phyloP scores from a whole-genome alignment of 1,140 invertebrate species.

The Heliconius hewitsoni region DNA sequence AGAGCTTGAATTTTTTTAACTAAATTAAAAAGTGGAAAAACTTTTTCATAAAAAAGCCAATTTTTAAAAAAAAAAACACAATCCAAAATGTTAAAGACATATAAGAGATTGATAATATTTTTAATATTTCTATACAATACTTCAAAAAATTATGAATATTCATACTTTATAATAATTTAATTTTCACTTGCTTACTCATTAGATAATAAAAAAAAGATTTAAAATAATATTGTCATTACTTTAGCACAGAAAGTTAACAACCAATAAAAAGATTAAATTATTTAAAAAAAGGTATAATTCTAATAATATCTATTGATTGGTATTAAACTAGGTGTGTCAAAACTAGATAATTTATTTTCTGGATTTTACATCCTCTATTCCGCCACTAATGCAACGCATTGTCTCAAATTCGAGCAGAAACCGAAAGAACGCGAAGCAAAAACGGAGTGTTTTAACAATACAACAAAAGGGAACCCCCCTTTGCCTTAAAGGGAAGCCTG shows the following conservation, averaged over 20 bases:
- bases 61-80: neutral
- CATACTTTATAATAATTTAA: neutral
- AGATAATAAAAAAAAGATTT: neutral
- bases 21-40: neutral
- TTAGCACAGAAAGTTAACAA: neutral
- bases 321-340: too few relatives aligned
- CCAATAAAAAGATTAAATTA: neutral
- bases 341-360: neutral
- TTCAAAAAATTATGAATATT: neutral
- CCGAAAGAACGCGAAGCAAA: too few relatives aligned
- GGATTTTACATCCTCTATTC: too few relatives aligned
- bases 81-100: neutral
- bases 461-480: too few relatives aligned
- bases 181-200: neutral
- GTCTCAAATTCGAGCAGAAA: too few relatives aligned
- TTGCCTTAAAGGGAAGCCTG: too few relatives aligned
- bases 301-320: too few relatives aligned
- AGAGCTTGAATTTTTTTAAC: neutral
- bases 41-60: neutral
- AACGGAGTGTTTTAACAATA: too few relatives aligned
- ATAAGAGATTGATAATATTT: neutral
- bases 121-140: conserved; percentile 2
- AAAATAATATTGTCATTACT: neutral
- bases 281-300: neutral
- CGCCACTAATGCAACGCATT: too few relatives aligned